phyloP scores from a whole-genome alignment of 2,888 invertebrate species.

The Spialia ferax region DNA sequence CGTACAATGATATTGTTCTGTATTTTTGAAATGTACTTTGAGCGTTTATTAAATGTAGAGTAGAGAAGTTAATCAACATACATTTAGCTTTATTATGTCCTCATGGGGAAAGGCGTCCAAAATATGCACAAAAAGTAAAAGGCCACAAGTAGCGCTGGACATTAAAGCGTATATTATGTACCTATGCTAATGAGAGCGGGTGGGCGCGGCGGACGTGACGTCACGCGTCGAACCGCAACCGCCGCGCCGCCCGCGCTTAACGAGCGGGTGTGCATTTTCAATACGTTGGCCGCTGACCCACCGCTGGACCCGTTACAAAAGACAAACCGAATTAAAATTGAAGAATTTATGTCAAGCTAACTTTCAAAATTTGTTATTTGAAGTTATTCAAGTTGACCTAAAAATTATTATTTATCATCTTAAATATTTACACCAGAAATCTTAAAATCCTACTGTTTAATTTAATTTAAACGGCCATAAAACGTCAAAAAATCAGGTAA shows the following conservation, averaged over 20 bases:
- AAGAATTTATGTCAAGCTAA: neutral
- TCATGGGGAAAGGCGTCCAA: neutral
- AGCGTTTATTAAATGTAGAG: no score
- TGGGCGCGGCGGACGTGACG: constrained; percentile 81
- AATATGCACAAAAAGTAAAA: neutral
- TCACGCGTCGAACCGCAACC: constrained; percentile 69
- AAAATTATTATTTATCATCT: no score
- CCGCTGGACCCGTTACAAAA: constrained; percentile 43
- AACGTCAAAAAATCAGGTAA: no score
- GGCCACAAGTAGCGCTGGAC: constrained; percentile 36
- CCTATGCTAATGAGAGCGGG: constrained; percentile 79
- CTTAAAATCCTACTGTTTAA: neutral
- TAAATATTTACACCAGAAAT: neutral
- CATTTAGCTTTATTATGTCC: neutral
- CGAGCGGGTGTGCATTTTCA: constrained; percentile 80
- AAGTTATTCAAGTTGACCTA: neutral
- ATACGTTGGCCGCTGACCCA: constrained; percentile 62
- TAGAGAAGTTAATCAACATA: neutral
- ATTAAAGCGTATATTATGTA: constrained; percentile 82
- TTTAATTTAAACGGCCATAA: no score
- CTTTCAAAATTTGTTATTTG: neutral
- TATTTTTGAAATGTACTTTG: no score
- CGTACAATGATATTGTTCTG: no score
- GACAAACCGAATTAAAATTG: neutral
- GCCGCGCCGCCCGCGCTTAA: constrained; percentile 70